phyloP scores from a whole-genome alignment of 2,797 vertebrate species.

The Brachyalestes nurse region DNA sequence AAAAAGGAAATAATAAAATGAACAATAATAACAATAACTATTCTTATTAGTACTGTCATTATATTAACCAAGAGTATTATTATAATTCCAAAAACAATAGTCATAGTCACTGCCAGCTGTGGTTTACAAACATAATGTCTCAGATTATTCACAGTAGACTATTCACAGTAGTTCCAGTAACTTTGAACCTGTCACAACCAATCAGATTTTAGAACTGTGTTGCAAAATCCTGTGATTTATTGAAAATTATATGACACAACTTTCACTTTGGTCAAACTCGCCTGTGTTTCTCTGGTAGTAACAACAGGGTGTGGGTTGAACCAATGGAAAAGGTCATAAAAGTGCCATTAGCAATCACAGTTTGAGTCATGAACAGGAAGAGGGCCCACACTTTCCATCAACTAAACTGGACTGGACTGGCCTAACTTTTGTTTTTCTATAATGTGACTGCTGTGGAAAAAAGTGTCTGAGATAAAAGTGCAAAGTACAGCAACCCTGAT shows the following conservation, averaged over 20 bases:
- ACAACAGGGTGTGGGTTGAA: constrained; percentile 31
- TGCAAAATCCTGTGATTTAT: not conserved
- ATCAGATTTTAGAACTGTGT: not conserved
- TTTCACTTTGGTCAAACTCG: constrained; percentile 27
- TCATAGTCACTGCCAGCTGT: no score
- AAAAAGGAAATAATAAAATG: no score
- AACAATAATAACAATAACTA: no score
- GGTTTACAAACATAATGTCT: no score
- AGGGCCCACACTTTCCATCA: constrained; percentile 63
- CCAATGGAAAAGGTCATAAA: not conserved
- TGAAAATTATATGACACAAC: not conserved
- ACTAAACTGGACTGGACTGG: constrained; percentile 58
- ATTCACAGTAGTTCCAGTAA: no score
- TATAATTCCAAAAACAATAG: no score
- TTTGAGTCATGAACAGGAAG: constrained; percentile 49
- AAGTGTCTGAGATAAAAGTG: not conserved
- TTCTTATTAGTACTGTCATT: no score
- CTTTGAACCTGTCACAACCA: not conserved
- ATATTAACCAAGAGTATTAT: no score
- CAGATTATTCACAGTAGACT: no score
- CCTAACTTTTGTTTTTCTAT: constrained; percentile 56
- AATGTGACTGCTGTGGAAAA: constrained; percentile 50
- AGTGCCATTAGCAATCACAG: constrained; percentile 13
- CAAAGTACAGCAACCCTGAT: not conserved
- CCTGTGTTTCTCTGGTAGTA: not conserved